Conservation (phyloP, 2,797 vertebrate genomes). For the Pipistrellus pygmaeus region DNA sequence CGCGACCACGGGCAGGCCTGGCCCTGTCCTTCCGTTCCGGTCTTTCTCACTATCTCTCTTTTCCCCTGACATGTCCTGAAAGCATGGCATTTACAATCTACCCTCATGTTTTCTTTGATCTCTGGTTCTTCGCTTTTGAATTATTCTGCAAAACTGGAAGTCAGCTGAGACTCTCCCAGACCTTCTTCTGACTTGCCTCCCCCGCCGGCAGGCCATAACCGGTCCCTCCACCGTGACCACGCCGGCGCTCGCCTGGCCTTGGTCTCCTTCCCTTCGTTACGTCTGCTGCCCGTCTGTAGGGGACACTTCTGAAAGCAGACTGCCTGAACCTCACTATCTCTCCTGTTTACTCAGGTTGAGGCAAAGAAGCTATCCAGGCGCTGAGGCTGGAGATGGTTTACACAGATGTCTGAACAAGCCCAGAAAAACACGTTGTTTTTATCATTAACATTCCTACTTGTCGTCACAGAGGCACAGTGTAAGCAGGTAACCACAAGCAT, state of each 20-base stretch:
- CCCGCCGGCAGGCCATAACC: accelerated
- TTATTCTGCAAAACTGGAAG: neutral
- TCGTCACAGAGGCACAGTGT: neutral
- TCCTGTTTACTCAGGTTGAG: neutral
- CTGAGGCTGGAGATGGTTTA: neutral
- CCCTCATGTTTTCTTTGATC: constrained; percentile 24
- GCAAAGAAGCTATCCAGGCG: neutral
- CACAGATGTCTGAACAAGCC: constrained; percentile 1
- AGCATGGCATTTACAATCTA: constrained; percentile 40
- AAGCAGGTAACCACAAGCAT: neutral
- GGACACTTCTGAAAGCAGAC: neutral
- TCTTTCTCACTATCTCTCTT: neutral
- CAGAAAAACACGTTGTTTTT: neutral
- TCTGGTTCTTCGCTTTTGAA: constrained; percentile 13
- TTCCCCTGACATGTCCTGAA: neutral
- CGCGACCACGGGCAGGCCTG: neutral
- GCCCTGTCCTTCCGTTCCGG: neutral
- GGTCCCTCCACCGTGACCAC: accelerated
- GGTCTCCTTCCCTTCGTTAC: neutral
- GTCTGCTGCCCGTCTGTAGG: neutral
- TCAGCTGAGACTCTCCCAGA: neutral
- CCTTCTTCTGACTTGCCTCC: neutral
- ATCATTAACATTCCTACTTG: neutral
- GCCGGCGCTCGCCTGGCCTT: neutral
- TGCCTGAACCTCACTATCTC: neutral